phyloP scores from a whole-genome alignment of 1,140 invertebrate genomes.

The Pristionchus pacificus region DNA sequence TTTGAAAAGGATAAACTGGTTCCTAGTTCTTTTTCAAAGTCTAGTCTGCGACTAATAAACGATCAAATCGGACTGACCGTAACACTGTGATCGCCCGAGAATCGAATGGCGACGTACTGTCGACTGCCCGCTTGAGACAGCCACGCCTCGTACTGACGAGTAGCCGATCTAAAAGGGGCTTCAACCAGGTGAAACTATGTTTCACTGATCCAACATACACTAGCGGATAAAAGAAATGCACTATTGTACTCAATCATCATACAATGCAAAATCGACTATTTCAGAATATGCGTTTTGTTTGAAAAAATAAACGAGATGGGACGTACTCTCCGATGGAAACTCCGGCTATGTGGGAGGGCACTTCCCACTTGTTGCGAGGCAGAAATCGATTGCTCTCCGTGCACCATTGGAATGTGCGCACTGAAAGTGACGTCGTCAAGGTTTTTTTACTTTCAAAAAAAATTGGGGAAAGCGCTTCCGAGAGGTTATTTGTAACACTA shows the following conservation, averaged over 20 bases:
- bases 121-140: not conserved
- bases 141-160: not conserved
- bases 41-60: not conserved
- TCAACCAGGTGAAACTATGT: not conserved
- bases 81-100: not conserved
- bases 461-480: no score
- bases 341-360: constrained; percentile 45
- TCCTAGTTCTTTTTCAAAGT: no score
- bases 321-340: constrained; percentile 35
- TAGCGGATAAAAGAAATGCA: no score
- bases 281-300: no score
- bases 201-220: no score
- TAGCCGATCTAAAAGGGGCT: not conserved
- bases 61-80: not conserved
- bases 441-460: no score
- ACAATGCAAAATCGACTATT: no score
- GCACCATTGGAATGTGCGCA: constrained; percentile 43
- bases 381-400: constrained; percentile 25
- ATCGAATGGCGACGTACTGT: not conserved
- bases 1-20: no score
- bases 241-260: no score
- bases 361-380: constrained; percentile 48
- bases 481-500: no score
- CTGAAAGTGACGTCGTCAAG: constrained; percentile 38
- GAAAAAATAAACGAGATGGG: no score